A percentile compares a stretch with the other conserved stretches of the same genome.
phyloP scores from a whole-genome alignment of 2,113 vertebrate species.

The Daubentonia madagascariensis region DNA sequence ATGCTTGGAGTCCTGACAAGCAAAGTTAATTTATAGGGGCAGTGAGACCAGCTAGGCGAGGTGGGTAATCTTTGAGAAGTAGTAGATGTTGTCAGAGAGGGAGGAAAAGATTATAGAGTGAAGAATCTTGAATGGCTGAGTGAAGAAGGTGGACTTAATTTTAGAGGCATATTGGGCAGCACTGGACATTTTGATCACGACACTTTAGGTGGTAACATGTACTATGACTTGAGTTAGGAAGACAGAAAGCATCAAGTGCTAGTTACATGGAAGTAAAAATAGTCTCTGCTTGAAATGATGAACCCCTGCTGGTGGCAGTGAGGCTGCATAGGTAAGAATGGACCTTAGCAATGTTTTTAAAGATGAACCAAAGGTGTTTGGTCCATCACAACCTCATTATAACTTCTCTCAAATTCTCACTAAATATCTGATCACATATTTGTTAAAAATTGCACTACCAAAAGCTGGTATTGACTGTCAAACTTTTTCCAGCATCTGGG shows the following conservation, averaged over 20 bases:
- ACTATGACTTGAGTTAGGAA: neutral
- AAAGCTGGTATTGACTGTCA: neutral
- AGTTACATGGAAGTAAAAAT: neutral
- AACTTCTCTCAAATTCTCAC: neutral
- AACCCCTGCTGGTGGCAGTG: neutral
- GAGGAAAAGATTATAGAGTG: neutral
- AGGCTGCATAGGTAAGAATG: neutral
- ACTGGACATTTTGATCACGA: neutral
- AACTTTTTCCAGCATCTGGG: neutral
- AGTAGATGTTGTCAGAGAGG: neutral
- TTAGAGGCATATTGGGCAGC: neutral
- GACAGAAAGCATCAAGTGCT: neutral
- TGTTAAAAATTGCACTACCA: neutral
- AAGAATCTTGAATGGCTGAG: neutral
- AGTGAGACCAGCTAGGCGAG: neutral
- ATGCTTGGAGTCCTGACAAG: neutral
- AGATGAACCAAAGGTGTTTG: neutral
- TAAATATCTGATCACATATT: neutral
- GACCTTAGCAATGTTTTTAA: neutral
- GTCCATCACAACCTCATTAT: neutral
- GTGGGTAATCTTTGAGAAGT: neutral
- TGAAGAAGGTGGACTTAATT: neutral
- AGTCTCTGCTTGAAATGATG: neutral
- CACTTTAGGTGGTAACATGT: neutral
- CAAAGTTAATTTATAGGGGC: neutral